Evolutionary conservation across 2,888 invertebrate genomes (phyloP).

Genomic region (Unio delphinus): DNA sequence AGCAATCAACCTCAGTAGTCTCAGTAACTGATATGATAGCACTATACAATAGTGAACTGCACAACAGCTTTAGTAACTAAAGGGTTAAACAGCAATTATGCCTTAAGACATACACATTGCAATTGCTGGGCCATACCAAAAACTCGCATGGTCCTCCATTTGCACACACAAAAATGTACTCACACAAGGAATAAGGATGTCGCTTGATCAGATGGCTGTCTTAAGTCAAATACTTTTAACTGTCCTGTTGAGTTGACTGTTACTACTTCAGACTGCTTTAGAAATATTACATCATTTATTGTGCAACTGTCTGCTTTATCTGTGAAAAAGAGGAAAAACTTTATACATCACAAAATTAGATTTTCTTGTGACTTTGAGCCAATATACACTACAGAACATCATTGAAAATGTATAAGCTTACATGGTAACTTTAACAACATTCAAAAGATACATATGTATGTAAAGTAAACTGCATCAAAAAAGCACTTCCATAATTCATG

Average conservation of each 20-base stretch:
- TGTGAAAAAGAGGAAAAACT: constrained; percentile 60
- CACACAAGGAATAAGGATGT: constrained; percentile 82
- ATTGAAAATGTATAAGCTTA: neutral
- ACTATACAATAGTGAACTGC: too few relatives aligned
- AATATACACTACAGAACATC: neutral
- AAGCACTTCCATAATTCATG: too few relatives aligned
- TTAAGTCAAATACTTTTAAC: constrained; percentile 90
- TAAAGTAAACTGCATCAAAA: too few relatives aligned
- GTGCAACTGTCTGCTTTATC: constrained; percentile 87
- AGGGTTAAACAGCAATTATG: too few relatives aligned
- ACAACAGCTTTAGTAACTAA: too few relatives aligned
- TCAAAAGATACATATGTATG: too few relatives aligned
- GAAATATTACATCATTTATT: constrained; percentile 82
- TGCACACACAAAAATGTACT: constrained; percentile 67
- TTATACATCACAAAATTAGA: neutral
- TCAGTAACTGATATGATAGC: too few relatives aligned
- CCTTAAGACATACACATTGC: too few relatives aligned
- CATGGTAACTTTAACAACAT: neutral
- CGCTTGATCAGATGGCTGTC: constrained; percentile 78
- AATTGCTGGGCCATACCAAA: too few relatives aligned
- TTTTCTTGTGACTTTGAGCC: neutral
- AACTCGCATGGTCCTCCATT: too few relatives aligned
- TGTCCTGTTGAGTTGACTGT: constrained; percentile 91
- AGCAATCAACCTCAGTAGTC: too few relatives aligned
- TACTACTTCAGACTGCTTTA: constrained; percentile 83